Evolutionary conservation across 2,113 vertebrate species (phyloP).

Genomic region (Chascanopsetta lugubris): DNA sequence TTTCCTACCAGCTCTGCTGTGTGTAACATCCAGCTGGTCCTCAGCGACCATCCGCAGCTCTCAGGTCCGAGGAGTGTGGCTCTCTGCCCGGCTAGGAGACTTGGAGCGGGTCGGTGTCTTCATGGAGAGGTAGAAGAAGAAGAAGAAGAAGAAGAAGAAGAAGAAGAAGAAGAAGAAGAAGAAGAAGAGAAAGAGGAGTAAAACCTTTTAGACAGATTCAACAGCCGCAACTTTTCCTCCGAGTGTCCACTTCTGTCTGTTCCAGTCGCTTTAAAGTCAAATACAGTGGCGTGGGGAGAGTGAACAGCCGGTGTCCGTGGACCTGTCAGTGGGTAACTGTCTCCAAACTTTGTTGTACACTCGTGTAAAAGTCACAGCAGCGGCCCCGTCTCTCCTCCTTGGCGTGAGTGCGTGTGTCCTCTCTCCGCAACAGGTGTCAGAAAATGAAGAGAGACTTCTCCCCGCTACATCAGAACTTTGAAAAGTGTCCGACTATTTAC

Average conservation of each 20-base stretch:
- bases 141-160: no score
- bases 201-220: background rate
- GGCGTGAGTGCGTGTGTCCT: constrained; percentile 15
- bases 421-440: constrained; percentile 72
- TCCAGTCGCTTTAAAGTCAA: no score
- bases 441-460: constrained; percentile 40
- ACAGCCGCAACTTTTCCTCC: background rate
- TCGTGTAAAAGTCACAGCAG: background rate
- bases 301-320: background rate
- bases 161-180: no score
- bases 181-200: no score
- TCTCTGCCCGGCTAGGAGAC: constrained; percentile 22
- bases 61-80: constrained; percentile 35
- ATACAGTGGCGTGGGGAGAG: background rate
- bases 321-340: background rate
- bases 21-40: constrained; percentile 8
- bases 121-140: constrained; percentile 9
- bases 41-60: constrained; percentile 33
- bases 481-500: constrained; percentile 45
- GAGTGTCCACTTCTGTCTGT: constrained; percentile 14
- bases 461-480: constrained; percentile 55
- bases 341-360: background rate
- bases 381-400: background rate
- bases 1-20: constrained; percentile 42
- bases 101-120: constrained; percentile 19